These are phyloP conservation scores for Drosophila aff. DNA, from an alignment of 1,140 invertebrate genomes.

Conservation along the genomic window DNA sequence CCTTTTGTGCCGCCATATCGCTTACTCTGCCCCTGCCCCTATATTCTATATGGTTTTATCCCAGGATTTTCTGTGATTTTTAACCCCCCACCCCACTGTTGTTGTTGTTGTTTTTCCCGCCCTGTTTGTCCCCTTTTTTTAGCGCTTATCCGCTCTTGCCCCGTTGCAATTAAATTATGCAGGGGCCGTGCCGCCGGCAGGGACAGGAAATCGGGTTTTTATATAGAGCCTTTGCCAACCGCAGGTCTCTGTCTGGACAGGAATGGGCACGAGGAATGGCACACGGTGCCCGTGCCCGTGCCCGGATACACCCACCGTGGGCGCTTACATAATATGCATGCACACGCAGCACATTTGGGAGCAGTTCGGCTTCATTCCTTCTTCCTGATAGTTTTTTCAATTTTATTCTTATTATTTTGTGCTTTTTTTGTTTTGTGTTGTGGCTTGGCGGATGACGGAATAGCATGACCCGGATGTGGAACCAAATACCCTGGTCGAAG, in stretches of 20 bases:
- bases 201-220: constrained; percentile 1
- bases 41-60: not conserved
- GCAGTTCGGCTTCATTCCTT: constrained; percentile 51
- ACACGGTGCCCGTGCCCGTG: no score
- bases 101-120: not conserved
- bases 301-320: not conserved
- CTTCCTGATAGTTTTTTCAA: constrained; percentile 15
- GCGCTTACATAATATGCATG: constrained; percentile 64
- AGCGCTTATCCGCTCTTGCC: constrained; percentile 53
- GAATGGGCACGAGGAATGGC: constrained; percentile 1
- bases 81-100: not conserved
- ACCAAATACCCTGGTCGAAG: constrained; percentile 3
- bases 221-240: constrained; percentile 23
- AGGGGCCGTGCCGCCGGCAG: constrained; percentile 18
- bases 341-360: constrained; percentile 77
- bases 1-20: constrained; percentile 34
- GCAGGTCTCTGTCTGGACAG: constrained; percentile 28
- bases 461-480: constrained; percentile 59
- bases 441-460: constrained; percentile 40
- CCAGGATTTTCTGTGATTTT: constrained; percentile 52
- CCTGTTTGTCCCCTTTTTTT: constrained; percentile 22
- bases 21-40: constrained; percentile 15
- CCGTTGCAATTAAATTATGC: constrained; percentile 63
- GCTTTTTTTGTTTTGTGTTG: constrained; percentile 29
- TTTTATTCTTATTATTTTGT: constrained; percentile 2